Base-by-base conservation (phyloP, 1,140 invertebrate genomes). In the Philotrypesis tridentata region DNA sequence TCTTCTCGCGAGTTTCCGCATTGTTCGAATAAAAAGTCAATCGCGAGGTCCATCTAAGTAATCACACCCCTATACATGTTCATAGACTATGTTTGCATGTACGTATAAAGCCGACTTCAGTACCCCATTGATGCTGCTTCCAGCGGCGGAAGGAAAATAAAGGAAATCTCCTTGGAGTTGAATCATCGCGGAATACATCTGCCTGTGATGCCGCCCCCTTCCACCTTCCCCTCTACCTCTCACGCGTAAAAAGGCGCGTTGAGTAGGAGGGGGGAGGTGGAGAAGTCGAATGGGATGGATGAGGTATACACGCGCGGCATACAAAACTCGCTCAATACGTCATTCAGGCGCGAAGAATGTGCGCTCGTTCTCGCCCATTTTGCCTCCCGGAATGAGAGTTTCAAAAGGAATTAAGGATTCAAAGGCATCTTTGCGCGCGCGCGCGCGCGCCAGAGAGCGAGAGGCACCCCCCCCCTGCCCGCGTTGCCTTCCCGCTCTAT, bases 401-500 rank as follows among this genome's bases (percentile, higher is more conserved):
- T 92, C 90, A 92, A 91, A 92, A 89, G 90, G 90, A 91, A 91
- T 91, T 92, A 91, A 91, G 90, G 90, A 92, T 91, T 92, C 90
- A 91, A 91, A 92, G 89, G 90, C 90, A 91, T 91, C 90, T 91
- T 92, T 89, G 89, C 90, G 86, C 86, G 87, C 86, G 91, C 85
- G 87, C n/a, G 89, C 90, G 86, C 86, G 87, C 86, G 91, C 85
- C n/a, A 86, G 91, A 43, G 33, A 43, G 12, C 6, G 40, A 43
- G 40, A 43, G 48, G 48, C 48, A 17, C 48, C 89, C 48, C 89
- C 86, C 85, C 83, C 85, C 82, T n/a, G n/a, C 86, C 85, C 87
- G 79, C 86, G n/a, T n/a, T n/a, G n/a, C n/a, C n/a, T n/a, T n/a
- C n/a, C n/a, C 84, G 80, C 85, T 81, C 80, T 84, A 77, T 86